Percentiles rank a stretch among this genome's conserved stretches.
These are phyloP conservation scores for Melanophora roralis DNA, from an alignment of 2,888 invertebrate species.

Conservation along the genomic window DNA sequence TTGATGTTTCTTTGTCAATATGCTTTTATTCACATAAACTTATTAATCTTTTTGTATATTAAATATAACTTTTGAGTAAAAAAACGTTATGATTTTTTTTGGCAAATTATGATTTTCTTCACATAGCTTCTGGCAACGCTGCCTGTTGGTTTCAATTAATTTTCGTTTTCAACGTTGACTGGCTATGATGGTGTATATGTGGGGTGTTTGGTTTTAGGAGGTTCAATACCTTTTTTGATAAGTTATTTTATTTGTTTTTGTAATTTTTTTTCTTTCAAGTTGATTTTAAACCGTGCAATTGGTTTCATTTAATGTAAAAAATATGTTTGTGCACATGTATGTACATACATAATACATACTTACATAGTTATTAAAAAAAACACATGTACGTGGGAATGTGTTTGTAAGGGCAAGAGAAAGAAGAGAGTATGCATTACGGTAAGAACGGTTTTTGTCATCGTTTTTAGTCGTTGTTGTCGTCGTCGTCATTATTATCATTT, in stretches of 20 bases:
- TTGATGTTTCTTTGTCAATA: too few species aligned
- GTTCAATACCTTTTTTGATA: conserved; percentile 54
- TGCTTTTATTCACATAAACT: too few species aligned
- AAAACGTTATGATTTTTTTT: too few species aligned
- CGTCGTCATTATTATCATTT: conserved; percentile 25
- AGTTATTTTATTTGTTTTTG: conserved; percentile 22
- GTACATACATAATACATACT: background rate
- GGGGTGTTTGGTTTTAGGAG: conserved; percentile 50
- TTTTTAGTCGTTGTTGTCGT: conserved; percentile 8
- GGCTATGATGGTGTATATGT: background rate
- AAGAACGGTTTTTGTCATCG: conserved; percentile 37
- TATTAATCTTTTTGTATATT: too few species aligned
- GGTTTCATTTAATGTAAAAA: background rate
- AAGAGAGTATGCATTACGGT: conserved; percentile 32
- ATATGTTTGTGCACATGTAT: too few species aligned
- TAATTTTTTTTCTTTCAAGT: conserved; percentile 33
- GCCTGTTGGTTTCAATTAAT: conserved; percentile 47
- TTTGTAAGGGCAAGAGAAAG: conserved; percentile 10
- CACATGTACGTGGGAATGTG: background rate
- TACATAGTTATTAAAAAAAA: too few species aligned
- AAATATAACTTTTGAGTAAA: too few species aligned
- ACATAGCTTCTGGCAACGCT: too few species aligned
- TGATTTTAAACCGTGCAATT: conserved; percentile 59
- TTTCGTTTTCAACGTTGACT: background rate
- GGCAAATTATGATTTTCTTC: too few species aligned